These are phyloP conservation scores for Neomonachus schauinslandi DNA, from an alignment of 2,113 vertebrate genomes.

Conservation along the genomic window DNA sequence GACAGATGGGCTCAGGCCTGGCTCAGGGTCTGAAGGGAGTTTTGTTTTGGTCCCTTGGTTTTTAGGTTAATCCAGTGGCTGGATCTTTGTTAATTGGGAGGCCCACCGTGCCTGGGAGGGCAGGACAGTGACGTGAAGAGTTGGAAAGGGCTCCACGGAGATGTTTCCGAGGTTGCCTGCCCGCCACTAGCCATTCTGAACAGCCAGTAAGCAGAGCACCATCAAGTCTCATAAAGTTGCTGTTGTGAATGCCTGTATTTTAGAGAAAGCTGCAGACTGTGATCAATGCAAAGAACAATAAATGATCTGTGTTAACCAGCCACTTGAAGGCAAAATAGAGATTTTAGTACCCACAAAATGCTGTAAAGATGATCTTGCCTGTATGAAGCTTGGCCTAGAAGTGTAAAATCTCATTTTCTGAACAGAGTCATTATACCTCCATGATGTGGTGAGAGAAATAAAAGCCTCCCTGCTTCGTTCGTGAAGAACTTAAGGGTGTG, in stretches of 20 bases:
- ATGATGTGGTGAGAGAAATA: background rate
- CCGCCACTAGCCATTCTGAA: background rate
- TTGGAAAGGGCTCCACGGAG: background rate
- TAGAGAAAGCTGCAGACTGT: background rate
- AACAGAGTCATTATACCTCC: background rate
- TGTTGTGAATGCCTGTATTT: background rate
- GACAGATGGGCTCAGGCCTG: constrained; percentile 43
- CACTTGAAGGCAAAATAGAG: background rate
- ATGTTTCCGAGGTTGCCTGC: background rate
- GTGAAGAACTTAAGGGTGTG: background rate
- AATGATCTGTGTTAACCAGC: background rate
- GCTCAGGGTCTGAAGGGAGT: background rate
- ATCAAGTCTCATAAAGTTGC: background rate
- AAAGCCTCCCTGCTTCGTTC: background rate
- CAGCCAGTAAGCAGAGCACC: background rate
- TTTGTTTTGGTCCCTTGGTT: constrained; percentile 64
- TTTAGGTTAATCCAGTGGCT: constrained; percentile 61
- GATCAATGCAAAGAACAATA: background rate
- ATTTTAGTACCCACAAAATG: background rate
- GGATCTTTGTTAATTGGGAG: constrained; percentile 66
- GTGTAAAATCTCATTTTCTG: background rate
- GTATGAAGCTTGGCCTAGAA: background rate
- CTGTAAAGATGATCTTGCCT: background rate
- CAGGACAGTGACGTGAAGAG: background rate
- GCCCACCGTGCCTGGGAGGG: constrained; percentile 1